phyloP scores from a whole-genome alignment of 2,113 vertebrate genomes.

The Muscicapa adusta region DNA sequence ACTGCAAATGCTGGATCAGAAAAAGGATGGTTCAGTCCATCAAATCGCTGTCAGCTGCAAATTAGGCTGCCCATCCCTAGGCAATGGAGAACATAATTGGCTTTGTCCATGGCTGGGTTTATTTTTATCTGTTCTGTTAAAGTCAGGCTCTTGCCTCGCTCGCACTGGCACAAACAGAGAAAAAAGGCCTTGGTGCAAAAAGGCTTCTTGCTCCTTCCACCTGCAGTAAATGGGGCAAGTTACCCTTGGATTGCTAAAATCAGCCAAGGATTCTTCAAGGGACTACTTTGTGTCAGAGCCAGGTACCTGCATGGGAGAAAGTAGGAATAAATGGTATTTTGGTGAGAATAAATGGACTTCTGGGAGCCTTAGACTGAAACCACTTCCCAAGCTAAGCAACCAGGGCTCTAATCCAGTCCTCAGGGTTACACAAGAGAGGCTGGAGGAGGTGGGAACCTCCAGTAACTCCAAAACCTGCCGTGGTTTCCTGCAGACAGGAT shows the following conservation, averaged over 20 bases:
- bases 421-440: neutral
- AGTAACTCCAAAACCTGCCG: neutral
- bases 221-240: neutral
- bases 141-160: neutral
- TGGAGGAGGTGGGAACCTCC: neutral
- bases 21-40: slow-evolving; percentile 48
- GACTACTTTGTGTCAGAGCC: neutral
- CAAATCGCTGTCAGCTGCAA: slow-evolving; percentile 62
- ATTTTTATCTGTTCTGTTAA: slow-evolving; percentile 58
- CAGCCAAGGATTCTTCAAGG: neutral
- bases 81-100: slow-evolving; percentile 58
- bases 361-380: neutral
- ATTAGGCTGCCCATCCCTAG: slow-evolving; percentile 66
- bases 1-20: slow-evolving; percentile 38
- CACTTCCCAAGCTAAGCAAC: neutral
- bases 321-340: neutral
- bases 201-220: neutral
- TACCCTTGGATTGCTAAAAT: neutral
- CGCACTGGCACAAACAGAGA: neutral
- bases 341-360: neutral
- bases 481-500: neutral
- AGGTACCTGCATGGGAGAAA: neutral
- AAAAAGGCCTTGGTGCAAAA: neutral
- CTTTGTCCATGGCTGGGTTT: slow-evolving; percentile 38
- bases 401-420: neutral